Conservation (phyloP, 2,797 vertebrate genomes). For the Malacoctenus gilli region DNA sequence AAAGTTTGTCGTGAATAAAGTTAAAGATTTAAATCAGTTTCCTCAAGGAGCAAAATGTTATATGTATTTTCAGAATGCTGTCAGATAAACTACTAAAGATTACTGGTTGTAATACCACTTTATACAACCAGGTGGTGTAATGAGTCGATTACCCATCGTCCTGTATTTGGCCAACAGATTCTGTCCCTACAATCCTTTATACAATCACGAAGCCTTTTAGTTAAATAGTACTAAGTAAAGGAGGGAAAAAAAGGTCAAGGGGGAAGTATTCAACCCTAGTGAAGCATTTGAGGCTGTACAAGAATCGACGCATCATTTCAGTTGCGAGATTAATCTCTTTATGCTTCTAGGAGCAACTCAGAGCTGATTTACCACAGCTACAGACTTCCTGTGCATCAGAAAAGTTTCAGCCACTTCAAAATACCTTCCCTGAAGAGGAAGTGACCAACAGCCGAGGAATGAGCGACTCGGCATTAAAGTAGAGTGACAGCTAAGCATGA, state of each 20-base stretch:
- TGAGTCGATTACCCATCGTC: too few species aligned
- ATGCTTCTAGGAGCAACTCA: conserved; percentile 41
- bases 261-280: too few species aligned
- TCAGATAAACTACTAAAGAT: too few species aligned
- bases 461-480: conserved; percentile 34
- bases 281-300: conserved; percentile 11
- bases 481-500: conserved; percentile 26
- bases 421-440: conserved; percentile 31
- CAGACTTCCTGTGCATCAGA: conserved; percentile 32
- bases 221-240: conserved; percentile 30
- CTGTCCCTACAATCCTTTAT: too few species aligned
- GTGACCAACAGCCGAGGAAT: conserved; percentile 21
- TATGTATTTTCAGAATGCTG: too few species aligned
- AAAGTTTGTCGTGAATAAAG: too few species aligned
- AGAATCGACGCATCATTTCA: conserved; percentile 21
- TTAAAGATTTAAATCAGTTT: too few species aligned
- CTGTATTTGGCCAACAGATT: too few species aligned
- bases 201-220: conserved; percentile 19
- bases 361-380: conserved; percentile 33
- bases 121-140: too few species aligned
- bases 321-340: conserved; percentile 12
- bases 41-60: too few species aligned
- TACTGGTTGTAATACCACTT: too few species aligned
- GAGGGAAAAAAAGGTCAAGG: conserved; percentile 6
- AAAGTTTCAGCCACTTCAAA: conserved; percentile 32